Evolutionary conservation across 2,797 vertebrate genomes (phyloP).

Genomic region (Lophotriccus pileatus): DNA sequence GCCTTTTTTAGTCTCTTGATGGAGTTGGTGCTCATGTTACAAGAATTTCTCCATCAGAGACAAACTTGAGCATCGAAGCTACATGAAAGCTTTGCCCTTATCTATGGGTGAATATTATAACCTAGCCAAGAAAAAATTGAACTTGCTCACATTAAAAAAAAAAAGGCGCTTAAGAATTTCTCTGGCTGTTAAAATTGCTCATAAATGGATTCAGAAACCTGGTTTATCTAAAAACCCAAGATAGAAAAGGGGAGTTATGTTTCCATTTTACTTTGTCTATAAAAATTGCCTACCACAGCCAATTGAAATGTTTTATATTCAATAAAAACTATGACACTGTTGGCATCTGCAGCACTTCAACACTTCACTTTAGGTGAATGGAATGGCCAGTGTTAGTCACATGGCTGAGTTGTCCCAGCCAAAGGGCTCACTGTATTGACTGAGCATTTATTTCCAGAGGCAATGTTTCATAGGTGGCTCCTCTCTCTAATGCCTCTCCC

Average conservation of each 20-base stretch:
- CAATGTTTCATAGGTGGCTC: background rate
- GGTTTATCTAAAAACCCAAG: background rate
- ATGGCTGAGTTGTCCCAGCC: background rate
- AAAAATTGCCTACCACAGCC: background rate
- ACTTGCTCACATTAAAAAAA: background rate
- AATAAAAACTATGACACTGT: background rate
- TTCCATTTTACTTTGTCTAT: background rate
- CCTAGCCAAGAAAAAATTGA: background rate
- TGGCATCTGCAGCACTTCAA: background rate
- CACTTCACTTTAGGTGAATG: background rate
- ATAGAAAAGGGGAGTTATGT: background rate
- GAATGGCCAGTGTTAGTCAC: background rate
- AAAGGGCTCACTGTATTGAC: background rate
- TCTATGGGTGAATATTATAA: background rate
- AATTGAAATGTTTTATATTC: background rate
- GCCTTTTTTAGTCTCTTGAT: background rate
- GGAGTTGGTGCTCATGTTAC: fast-evolving
- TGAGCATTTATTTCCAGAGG: background rate
- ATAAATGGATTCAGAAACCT: background rate
- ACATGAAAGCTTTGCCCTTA: background rate
- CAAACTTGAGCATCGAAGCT: background rate
- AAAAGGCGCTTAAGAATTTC: background rate
- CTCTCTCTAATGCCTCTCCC: background rate
- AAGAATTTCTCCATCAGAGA: background rate
- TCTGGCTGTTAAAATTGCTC: background rate